Conservation (phyloP, 1,140 invertebrate species). For the Frieseomelitta varia region DNA sequence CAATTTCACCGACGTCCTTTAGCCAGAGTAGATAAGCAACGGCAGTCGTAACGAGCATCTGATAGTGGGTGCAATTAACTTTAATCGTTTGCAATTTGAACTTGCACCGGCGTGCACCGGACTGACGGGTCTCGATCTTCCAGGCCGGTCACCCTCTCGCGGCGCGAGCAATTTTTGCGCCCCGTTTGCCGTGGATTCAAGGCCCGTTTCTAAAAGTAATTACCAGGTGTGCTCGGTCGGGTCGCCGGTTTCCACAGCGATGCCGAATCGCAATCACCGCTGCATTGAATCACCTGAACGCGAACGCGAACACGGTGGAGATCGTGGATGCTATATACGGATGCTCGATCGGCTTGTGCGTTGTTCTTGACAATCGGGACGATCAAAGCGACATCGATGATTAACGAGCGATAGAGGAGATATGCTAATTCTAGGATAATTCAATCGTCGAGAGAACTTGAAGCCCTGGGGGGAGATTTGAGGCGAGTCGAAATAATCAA, state of each 20-base stretch:
- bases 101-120: background rate
- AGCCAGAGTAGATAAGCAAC: background rate
- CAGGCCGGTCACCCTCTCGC: conserved; percentile 2
- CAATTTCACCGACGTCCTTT: conserved; percentile 29
- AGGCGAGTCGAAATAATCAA: no score
- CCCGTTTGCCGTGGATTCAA: conserved; percentile 50
- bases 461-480: background rate
- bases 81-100: conserved; percentile 65
- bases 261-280: conserved; percentile 31
- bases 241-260: conserved; percentile 12
- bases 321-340: conserved; percentile 37
- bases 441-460: background rate
- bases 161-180: conserved; percentile 40
- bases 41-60: conserved; percentile 52
- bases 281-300: conserved; percentile 41
- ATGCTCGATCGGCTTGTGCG: background rate
- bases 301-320: background rate
- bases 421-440: conserved; percentile 44
- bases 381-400: conserved; percentile 49
- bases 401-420: conserved; percentile 1
- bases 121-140: conserved; percentile 24
- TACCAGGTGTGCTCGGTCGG: conserved; percentile 31
- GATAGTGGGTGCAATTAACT: conserved; percentile 65
- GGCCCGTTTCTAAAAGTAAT: conserved; percentile 62
- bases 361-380: conserved; percentile 23